Conservation (phyloP, 2,113 vertebrate species). For the Corythaeola cristata region DNA sequence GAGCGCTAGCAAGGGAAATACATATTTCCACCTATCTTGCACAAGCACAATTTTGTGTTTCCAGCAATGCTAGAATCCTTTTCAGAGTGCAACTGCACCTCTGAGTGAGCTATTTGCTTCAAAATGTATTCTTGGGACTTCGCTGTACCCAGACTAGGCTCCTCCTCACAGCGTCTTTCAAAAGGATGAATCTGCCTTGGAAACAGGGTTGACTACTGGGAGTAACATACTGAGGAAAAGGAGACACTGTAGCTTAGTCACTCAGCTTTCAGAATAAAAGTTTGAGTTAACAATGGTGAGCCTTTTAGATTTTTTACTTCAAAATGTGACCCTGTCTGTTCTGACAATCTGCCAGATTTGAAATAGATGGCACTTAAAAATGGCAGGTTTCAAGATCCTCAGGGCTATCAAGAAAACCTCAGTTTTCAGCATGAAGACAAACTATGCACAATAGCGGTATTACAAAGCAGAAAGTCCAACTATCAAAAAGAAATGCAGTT, state of each 20-base stretch:
- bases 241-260: background rate
- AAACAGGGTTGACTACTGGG: background rate
- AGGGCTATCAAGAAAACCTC: background rate
- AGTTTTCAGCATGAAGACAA: background rate
- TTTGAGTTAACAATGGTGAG: background rate
- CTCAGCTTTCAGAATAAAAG: background rate
- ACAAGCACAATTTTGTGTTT: background rate
- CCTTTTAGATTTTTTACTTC: background rate
- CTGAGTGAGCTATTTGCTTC: background rate
- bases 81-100: background rate
- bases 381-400: background rate
- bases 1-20: background rate
- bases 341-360: background rate
- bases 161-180: background rate
- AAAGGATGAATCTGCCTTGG: background rate
- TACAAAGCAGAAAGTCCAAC: background rate
- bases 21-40: background rate
- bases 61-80: background rate
- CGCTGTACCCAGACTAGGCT: background rate
- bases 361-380: background rate
- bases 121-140: background rate
- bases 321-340: background rate
- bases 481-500: background rate
- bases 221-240: background rate
- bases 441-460: background rate